A percentile compares a stretch with the other conserved stretches of the same genome.
phyloP scores from a whole-genome alignment of 30 jellyfish, hydroid and myxozoan species.

The Clytia hemisphaerica region DNA sequence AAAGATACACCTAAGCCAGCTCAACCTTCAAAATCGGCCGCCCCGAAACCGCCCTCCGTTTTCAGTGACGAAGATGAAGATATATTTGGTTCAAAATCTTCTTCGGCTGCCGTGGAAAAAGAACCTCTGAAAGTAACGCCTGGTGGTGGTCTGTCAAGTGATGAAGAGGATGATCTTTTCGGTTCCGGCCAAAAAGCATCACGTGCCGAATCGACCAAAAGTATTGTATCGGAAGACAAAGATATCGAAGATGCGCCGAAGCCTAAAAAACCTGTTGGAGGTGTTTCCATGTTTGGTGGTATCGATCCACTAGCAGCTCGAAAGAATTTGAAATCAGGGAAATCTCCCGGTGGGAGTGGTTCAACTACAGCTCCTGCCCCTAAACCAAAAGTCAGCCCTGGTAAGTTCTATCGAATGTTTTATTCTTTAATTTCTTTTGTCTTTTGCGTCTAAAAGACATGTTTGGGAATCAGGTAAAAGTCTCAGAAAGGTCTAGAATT shows the following conservation, averaged over 20 bases:
- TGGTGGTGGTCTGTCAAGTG: slow-evolving; percentile 1
- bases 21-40: background rate
- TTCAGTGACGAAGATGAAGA: background rate
- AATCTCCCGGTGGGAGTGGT: too few species aligned
- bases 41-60: background rate
- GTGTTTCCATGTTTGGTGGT: slow-evolving; percentile 94
- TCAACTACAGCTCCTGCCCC: background rate
- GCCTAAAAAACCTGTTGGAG: slow-evolving; percentile 69
- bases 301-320: slow-evolving; percentile 81
- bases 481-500: too few species aligned
- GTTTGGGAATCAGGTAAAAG: too few species aligned
- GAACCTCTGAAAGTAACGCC: background rate
- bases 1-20: background rate
- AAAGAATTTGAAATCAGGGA: slow-evolving; percentile 21
- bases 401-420: slow-evolving; percentile 24
- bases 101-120: background rate
- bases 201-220: background rate
- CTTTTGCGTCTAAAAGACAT: too few species aligned
- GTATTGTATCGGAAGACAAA: background rate
- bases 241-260: slow-evolving; percentile 13
- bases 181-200: slow-evolving; percentile 7
- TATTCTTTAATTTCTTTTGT: too few species aligned
- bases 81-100: background rate
- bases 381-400: background rate
- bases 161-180: slow-evolving; percentile 6